Base-by-base conservation (phyloP, 2,888 invertebrate species). In the Mystacides longicornis region DNA sequence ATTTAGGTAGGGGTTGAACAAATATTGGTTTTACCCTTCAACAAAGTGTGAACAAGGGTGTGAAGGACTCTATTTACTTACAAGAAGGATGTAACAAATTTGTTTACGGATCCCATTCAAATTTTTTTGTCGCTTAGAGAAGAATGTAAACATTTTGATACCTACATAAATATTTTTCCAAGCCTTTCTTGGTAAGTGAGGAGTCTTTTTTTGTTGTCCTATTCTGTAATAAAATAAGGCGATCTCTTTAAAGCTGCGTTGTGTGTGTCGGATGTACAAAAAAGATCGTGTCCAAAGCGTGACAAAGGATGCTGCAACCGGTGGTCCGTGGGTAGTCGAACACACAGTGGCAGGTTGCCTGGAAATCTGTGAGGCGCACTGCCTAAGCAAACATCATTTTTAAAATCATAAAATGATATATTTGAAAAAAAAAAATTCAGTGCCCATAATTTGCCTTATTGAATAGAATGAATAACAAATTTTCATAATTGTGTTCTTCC, bases 271-370 rank as follows among this genome's bases (percentile, higher is more conserved):
- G 49, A 45, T 49, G 27, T 42, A 49, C n/a, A n/a, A n/a, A 49
- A 49, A 52, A 52, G 50, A 47, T 52, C 56, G 53, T 53, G 47
- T 37, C 49, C 22, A 53, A 56, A 46, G 45, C 49, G 49, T 49
- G 56, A 53, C 52, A 53, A 49, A 46, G 49, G 46, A 50, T 43
- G n/a, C n/a, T n/a, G 33, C 33, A 23, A 22, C 14, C 27, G 56
- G 50, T 50, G 49, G 56, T 46, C 49, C 33, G 33, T 20, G 42
- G 49, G 16, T 37, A 37, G 16, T 37, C n/a, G n/a, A n/a, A n/a
- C 14, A 37, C 37, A 7, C 37, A 14, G 37, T 37, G 37, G 4
- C 37, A 37, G 37, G 37, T 37, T 46, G n/a, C 23, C 9, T 37
- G 20, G 4, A 23, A 22, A 51, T 23, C 43, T 23, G 51, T 43